Evolutionary conservation across 2,797 vertebrate genomes (phyloP).

Genomic region (Parotocinclus haroldoi): DNA sequence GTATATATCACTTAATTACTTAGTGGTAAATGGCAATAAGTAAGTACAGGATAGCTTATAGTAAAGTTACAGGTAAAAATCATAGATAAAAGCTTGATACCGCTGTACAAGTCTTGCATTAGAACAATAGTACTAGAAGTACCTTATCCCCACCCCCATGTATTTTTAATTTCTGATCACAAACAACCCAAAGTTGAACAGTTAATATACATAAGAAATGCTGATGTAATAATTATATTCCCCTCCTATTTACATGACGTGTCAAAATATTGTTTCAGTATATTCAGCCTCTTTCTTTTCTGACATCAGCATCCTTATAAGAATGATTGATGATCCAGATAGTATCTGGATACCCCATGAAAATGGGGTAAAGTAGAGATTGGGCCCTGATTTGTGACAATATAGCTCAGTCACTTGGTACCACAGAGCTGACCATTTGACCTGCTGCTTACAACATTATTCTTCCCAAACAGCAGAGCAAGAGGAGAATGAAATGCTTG

Average conservation of each 20-base stretch:
- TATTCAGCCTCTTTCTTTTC: constrained; percentile 58
- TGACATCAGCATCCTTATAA: constrained; percentile 59
- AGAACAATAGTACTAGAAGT: no score
- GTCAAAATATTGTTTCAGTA: constrained; percentile 64
- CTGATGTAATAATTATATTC: background rate
- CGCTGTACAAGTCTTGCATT: no score
- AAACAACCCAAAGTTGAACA: no score
- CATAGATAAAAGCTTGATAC: no score
- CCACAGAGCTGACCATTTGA: constrained; percentile 53
- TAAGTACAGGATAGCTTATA: no score
- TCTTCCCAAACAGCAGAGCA: constrained; percentile 44
- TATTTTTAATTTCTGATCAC: no score
- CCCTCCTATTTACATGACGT: constrained; percentile 37
- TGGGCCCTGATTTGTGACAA: constrained; percentile 41
- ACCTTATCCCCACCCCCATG: no score
- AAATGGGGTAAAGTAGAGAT: constrained; percentile 36
- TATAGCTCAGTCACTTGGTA: constrained; percentile 52
- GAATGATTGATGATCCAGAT: constrained; percentile 50
- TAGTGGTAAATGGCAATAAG: no score
- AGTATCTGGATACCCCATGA: constrained; percentile 25
- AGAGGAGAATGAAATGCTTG: constrained; percentile 41
- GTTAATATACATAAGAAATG: no score
- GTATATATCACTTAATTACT: no score
- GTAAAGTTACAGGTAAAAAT: no score
- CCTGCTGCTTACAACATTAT: constrained; percentile 46